A percentile compares a stretch with the other conserved stretches of the same genome.
These are phyloP conservation scores for Tetrapedia diversipes DNA, from an alignment of 2,888 invertebrate genomes.

Conservation along the genomic window DNA sequence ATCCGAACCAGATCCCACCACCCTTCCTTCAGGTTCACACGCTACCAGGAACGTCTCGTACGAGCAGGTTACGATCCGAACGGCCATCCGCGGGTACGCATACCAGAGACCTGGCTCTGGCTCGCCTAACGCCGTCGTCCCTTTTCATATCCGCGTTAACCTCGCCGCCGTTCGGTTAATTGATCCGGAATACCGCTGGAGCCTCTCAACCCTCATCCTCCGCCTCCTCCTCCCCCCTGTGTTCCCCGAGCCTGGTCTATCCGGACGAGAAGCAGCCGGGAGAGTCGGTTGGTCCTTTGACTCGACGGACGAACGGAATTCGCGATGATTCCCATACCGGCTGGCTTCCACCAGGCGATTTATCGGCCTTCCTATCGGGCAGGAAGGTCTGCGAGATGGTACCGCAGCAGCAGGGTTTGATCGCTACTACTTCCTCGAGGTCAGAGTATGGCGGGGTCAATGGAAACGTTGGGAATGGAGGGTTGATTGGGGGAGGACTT, in stretches of 20 bases:
- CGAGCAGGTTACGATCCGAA: conserved; percentile 40
- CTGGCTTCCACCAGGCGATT: conserved; percentile 49
- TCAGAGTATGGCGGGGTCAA: too few species aligned
- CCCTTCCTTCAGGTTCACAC: conserved; percentile 55
- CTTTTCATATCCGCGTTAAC: conserved; percentile 74
- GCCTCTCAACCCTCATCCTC: conserved; percentile 56
- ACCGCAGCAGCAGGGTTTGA: too few species aligned
- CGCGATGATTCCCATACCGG: conserved; percentile 61
- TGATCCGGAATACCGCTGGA: conserved; percentile 72
- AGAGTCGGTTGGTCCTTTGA: conserved; percentile 69
- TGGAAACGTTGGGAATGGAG: too few species aligned
- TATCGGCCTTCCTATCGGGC: conserved; percentile 52
- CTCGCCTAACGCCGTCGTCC: conserved; percentile 70
- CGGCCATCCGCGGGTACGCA: conserved; percentile 60
- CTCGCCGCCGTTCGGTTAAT: conserved; percentile 72
- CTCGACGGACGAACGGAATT: conserved; percentile 61
- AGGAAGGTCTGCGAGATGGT: neutral
- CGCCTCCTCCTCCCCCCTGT: conserved; percentile 38
- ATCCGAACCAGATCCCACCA: neutral
- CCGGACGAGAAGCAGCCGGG: conserved; percentile 46
- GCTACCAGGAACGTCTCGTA: conserved; percentile 55
- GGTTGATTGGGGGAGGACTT: too few species aligned
- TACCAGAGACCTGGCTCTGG: conserved; percentile 67
- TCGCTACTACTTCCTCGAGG: too few species aligned
- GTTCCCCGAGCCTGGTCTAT: conserved; percentile 39